Percentiles rank a stretch among this genome's conserved stretches.
Evolutionary conservation across 2,888 invertebrate species (phyloP).

Genomic region (Trypoxylon attenuatum): DNA sequence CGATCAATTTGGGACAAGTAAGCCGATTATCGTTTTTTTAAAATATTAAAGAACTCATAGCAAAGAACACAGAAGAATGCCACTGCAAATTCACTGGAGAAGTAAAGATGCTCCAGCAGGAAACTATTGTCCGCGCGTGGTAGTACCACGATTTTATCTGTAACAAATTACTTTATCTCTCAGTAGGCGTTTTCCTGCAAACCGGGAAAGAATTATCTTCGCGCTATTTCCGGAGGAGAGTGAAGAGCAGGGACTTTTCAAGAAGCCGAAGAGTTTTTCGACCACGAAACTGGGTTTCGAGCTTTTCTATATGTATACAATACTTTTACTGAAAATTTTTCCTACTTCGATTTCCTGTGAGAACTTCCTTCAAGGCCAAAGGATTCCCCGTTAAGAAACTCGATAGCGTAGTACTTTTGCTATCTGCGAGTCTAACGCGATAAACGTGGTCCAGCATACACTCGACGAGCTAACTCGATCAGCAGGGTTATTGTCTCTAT

Average conservation of each 20-base stretch:
- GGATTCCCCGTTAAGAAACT: too few relatives aligned
- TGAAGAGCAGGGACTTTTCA: constrained; percentile 30
- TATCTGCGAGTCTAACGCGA: too few relatives aligned
- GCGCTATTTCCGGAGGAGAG: constrained; percentile 46
- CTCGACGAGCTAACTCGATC: too few relatives aligned
- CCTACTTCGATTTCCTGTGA: too few relatives aligned
- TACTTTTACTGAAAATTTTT: too few relatives aligned
- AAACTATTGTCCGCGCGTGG: constrained; percentile 34
- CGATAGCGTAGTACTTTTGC: too few relatives aligned
- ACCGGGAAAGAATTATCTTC: constrained; percentile 59
- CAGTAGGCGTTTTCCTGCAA: constrained; percentile 63
- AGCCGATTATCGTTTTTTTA: constrained; percentile 48
- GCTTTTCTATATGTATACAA: too few relatives aligned
- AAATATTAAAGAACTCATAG: too few relatives aligned
- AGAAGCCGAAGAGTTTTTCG: constrained; percentile 13
- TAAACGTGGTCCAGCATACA: too few relatives aligned
- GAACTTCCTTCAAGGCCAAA: too few relatives aligned
- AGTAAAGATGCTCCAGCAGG: constrained; percentile 23
- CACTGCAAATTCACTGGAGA: not conserved
- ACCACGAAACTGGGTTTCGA: too few relatives aligned
- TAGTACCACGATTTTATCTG: constrained; percentile 43
- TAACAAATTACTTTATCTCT: constrained; percentile 54
- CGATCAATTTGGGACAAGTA: constrained; percentile 98
- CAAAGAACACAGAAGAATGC: too few relatives aligned
- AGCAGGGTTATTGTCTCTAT: constrained; percentile 25